Evolutionary conservation across 2,888 invertebrate species (phyloP).

Genomic region (Asteroscopus sphinx): DNA sequence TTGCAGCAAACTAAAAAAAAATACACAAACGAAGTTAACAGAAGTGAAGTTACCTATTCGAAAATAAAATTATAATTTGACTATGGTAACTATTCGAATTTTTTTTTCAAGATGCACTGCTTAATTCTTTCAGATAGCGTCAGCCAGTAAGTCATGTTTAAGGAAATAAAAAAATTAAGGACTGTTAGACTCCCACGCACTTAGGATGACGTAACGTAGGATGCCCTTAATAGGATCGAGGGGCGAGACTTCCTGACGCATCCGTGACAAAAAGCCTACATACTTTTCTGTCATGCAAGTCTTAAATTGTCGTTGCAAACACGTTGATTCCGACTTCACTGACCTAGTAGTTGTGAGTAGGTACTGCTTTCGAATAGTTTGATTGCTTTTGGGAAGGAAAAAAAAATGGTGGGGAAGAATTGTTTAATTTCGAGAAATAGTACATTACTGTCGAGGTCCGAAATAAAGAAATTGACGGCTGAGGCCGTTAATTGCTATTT

Average conservation of each 20-base stretch:
- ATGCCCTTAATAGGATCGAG: conserved; percentile 35
- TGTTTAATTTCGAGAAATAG: no score
- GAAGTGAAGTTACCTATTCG: no score
- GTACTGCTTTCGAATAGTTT: background rate
- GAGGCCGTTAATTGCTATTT: no score
- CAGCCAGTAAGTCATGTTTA: conserved; percentile 23
- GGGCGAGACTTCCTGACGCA: conserved; percentile 38
- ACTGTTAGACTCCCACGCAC: conserved; percentile 43
- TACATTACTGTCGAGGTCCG: no score
- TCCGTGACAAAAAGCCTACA: conserved; percentile 30
- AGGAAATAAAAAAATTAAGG: conserved; percentile 27
- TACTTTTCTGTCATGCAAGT: conserved; percentile 9
- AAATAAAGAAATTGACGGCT: no score
- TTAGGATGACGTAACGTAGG: conserved; percentile 28
- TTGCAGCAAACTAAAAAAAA: no score
- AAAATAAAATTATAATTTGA: background rate
- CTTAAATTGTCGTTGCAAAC: background rate
- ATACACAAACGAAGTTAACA: no score
- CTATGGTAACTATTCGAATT: conserved; percentile 3
- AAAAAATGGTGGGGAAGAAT: no score
- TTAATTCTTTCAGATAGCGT: no score
- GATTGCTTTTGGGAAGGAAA: background rate
- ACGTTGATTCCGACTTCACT: background rate
- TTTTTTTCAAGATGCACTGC: conserved; percentile 1
- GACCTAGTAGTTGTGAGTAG: background rate